phyloP scores from a whole-genome alignment of 2,888 invertebrate genomes.

The Aphodius granarius region DNA sequence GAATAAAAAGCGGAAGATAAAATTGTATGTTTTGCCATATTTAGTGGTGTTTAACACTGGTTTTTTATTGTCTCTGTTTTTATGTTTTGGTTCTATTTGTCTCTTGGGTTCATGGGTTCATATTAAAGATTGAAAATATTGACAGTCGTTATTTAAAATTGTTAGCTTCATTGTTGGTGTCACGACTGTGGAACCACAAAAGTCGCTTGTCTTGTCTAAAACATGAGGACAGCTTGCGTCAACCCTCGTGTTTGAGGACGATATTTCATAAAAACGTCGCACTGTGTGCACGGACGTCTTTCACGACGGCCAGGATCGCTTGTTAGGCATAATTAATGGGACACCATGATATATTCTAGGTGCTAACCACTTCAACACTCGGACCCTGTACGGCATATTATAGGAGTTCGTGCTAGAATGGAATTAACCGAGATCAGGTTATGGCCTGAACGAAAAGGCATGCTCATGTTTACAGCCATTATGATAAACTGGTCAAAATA shows the following conservation, averaged over 20 bases:
- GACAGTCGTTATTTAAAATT: too few relatives aligned
- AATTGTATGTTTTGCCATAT: background rate
- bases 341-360: slow-evolving; percentile 10
- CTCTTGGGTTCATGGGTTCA: too few relatives aligned
- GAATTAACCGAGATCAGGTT: background rate
- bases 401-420: background rate
- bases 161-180: too few relatives aligned
- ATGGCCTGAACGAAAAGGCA: background rate
- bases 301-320: slow-evolving; percentile 2
- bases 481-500: slow-evolving; percentile 11
- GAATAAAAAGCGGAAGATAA: background rate
- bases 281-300: slow-evolving; percentile 1
- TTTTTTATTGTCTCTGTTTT: too few relatives aligned
- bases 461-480: background rate
- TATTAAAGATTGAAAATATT: too few relatives aligned
- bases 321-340: slow-evolving; percentile 13
- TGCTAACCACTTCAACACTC: slow-evolving; percentile 8
- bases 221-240: background rate
- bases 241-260: background rate
- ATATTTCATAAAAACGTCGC: slow-evolving; percentile 13
- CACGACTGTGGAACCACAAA: too few relatives aligned
- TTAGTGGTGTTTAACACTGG: too few relatives aligned
- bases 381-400: background rate
- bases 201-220: too few relatives aligned
- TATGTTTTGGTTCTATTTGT: too few relatives aligned